Conservation (phyloP, 2,888 invertebrate species). For the Crepidodera aurea region DNA sequence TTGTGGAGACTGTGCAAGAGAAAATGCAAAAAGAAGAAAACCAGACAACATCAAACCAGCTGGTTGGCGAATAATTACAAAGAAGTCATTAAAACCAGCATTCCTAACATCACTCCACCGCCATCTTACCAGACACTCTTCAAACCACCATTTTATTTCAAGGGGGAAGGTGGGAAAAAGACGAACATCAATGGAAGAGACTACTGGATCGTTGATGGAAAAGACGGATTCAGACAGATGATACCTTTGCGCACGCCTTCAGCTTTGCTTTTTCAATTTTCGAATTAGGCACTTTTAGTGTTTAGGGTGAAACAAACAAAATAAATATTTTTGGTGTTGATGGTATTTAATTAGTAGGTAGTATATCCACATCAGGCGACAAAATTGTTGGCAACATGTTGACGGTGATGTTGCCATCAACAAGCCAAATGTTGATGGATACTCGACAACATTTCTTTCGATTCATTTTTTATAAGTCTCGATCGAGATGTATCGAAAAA, state of each 20-base stretch:
- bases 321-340: background rate
- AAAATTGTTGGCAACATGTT: too few species aligned
- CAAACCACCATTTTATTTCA: slow-evolving; percentile 56
- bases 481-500: too few species aligned
- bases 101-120: slow-evolving; percentile 60
- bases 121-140: slow-evolving; percentile 74
- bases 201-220: slow-evolving; percentile 72
- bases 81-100: background rate
- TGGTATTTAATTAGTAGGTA: too few species aligned
- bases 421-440: too few species aligned
- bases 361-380: too few species aligned
- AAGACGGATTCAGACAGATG: slow-evolving; percentile 70
- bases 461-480: too few species aligned
- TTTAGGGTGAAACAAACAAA: background rate
- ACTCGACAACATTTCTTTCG: too few species aligned
- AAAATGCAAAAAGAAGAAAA: slow-evolving; percentile 17
- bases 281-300: slow-evolving; percentile 51
- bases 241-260: slow-evolving; percentile 80
- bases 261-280: slow-evolving; percentile 76
- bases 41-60: background rate
- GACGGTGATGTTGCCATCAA: too few species aligned
- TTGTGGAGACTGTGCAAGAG: slow-evolving; percentile 31
- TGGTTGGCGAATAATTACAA: slow-evolving; percentile 1
- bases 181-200: slow-evolving; percentile 78
- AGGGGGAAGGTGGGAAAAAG: slow-evolving; percentile 59